Evolutionary conservation across 1,140 invertebrate genomes (phyloP).

Genomic region (Drosophila repletoides): DNA sequence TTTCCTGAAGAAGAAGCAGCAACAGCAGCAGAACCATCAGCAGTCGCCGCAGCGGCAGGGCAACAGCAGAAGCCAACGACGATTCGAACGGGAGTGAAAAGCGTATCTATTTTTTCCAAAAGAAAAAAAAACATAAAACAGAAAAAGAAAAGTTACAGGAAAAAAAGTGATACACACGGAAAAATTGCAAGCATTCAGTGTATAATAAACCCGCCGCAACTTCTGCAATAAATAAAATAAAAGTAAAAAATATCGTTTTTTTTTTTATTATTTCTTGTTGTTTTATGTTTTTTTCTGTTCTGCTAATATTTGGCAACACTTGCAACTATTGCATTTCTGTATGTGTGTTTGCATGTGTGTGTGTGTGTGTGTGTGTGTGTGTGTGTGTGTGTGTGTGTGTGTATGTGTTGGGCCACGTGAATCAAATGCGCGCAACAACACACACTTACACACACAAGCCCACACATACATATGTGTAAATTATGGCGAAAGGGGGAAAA

Average conservation of each 20-base stretch:
- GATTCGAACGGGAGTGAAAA: slow-evolving; percentile 41
- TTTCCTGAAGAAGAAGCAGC: slow-evolving; percentile 27
- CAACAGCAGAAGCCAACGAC: slow-evolving; percentile 41
- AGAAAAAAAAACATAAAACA: slow-evolving; percentile 3
- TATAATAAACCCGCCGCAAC: slow-evolving; percentile 56
- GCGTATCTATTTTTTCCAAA: slow-evolving; percentile 40
- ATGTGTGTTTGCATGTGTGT: slow-evolving; percentile 20
- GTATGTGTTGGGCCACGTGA: slow-evolving; percentile 61
- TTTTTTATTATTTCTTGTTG: slow-evolving; percentile 18
- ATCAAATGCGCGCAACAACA: slow-evolving; percentile 72
- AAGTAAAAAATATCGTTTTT: slow-evolving; percentile 6
- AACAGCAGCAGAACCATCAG: slow-evolving; percentile 32
- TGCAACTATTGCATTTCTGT: no score
- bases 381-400: slow-evolving; percentile 8
- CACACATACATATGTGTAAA: not conserved
- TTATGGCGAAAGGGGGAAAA: not conserved
- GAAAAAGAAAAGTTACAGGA: no score
- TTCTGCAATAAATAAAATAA: not conserved
- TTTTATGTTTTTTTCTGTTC: slow-evolving; percentile 15
- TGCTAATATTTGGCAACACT: no score
- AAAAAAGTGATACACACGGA: slow-evolving; percentile 79
- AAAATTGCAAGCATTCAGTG: slow-evolving; percentile 72
- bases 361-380: slow-evolving; percentile 24
- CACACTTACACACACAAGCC: slow-evolving; percentile 9
- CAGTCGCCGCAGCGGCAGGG: slow-evolving; percentile 30